Evolutionary conservation across 1,140 invertebrate genomes (phyloP).

Genomic region (Trachymyrmex cornetzi): DNA sequence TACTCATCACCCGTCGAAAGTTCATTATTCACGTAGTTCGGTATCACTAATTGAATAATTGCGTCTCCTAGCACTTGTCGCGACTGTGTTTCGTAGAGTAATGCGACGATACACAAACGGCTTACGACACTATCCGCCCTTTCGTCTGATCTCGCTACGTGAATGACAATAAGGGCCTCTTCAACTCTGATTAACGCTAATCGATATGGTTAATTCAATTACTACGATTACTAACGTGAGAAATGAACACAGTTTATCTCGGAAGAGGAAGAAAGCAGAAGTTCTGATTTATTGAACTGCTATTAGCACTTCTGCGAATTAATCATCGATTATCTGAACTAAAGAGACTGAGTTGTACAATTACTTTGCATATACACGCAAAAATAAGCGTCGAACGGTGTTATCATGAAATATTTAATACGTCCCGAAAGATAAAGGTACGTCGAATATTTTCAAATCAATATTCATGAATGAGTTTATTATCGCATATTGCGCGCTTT

Average conservation of each 20-base stretch:
- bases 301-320: too few species aligned
- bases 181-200: too few species aligned
- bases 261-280: too few species aligned
- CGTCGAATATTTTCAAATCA: background rate
- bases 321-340: too few species aligned
- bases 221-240: too few species aligned
- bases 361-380: background rate
- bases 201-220: too few species aligned
- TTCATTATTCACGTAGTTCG: background rate
- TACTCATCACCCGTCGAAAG: background rate
- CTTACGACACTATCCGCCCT: background rate
- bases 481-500: background rate
- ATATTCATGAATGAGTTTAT: background rate
- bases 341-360: background rate
- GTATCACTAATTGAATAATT: background rate
- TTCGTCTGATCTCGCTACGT: background rate
- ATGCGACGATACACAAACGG: background rate
- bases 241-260: too few species aligned
- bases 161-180: background rate
- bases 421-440: background rate
- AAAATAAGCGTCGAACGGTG: background rate
- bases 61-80: background rate
- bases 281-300: too few species aligned
- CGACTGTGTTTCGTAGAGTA: background rate
- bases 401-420: constrained; percentile 1